Percentiles rank a stretch among this genome's conserved stretches.
Evolutionary conservation across 2,888 invertebrate species (phyloP).

Genomic region (Ditula angustiorana): DNA sequence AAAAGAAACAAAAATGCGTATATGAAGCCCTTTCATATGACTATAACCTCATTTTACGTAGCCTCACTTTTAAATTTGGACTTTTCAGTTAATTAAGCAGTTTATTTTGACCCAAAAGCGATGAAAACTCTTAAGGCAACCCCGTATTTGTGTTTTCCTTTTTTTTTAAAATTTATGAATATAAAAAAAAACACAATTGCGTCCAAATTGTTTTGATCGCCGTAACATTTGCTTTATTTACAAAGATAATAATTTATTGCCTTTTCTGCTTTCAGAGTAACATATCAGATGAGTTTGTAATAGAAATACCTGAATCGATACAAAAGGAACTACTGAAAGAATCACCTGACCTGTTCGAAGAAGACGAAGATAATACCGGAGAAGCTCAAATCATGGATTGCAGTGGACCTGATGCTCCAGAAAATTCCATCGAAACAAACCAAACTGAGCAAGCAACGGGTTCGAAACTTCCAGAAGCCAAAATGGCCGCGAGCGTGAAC

Average conservation of each 20-base stretch:
- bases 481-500: not conserved
- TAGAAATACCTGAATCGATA: conserved; percentile 41
- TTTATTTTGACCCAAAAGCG: too few species aligned
- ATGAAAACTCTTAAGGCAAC: too few species aligned
- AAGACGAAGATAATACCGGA: conserved; percentile 57
- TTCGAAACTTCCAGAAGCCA: not conserved
- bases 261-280: conserved; percentile 53
- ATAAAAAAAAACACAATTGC: too few species aligned
- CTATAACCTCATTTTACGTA: too few species aligned
- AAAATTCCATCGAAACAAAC: not conserved
- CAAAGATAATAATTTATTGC: not conserved
- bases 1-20: too few species aligned
- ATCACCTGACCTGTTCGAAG: conserved; percentile 69
- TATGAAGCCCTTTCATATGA: too few species aligned
- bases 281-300: conserved; percentile 43
- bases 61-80: too few species aligned
- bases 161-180: too few species aligned
- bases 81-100: too few species aligned
- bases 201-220: not conserved
- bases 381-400: conserved; percentile 37
- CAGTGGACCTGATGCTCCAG: not conserved
- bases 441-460: not conserved
- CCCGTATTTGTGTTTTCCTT: too few species aligned
- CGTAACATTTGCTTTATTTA: too few species aligned
- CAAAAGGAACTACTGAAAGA: conserved; percentile 43